phyloP scores from a whole-genome alignment of 2,888 invertebrate genomes.

The Scaptomyza cyrtandrae region DNA sequence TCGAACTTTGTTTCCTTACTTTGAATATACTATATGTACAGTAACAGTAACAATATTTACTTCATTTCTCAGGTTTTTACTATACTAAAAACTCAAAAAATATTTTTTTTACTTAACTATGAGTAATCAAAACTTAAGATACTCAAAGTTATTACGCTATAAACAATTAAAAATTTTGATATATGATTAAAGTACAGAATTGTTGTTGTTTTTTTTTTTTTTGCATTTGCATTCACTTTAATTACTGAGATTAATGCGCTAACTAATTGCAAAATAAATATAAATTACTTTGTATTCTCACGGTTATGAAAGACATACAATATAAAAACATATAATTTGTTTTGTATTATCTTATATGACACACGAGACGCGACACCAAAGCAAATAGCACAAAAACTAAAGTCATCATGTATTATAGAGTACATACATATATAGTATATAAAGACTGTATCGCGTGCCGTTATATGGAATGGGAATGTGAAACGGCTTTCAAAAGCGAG shows the following conservation, averaged over 20 bases:
- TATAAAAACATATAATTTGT: background rate
- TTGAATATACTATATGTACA: constrained; percentile 1
- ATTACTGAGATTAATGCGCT: constrained; percentile 45
- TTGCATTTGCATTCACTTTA: constrained; percentile 23
- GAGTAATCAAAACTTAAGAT: background rate
- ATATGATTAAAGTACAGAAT: constrained; percentile 20
- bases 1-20: constrained; percentile 40
- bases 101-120: background rate
- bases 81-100: background rate
- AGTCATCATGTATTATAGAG: no score
- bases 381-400: constrained; percentile 2
- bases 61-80: background rate
- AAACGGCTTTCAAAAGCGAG: constrained; percentile 10
- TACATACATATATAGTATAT: background rate
- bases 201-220: background rate
- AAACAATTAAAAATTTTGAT: constrained; percentile 44
- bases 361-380: constrained; percentile 33
- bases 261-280: constrained; percentile 56
- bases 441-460: constrained; percentile 18
- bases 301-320: constrained; percentile 24
- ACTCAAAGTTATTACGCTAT: background rate
- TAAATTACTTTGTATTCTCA: constrained; percentile 35
- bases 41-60: no score
- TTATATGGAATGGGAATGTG: constrained; percentile 12
- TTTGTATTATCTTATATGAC: constrained; percentile 5